Evolutionary conservation across 2,888 invertebrate species (phyloP), one percentile per base, ranked within the genome.

Genomic region (Calephelis perditalis): DNA sequence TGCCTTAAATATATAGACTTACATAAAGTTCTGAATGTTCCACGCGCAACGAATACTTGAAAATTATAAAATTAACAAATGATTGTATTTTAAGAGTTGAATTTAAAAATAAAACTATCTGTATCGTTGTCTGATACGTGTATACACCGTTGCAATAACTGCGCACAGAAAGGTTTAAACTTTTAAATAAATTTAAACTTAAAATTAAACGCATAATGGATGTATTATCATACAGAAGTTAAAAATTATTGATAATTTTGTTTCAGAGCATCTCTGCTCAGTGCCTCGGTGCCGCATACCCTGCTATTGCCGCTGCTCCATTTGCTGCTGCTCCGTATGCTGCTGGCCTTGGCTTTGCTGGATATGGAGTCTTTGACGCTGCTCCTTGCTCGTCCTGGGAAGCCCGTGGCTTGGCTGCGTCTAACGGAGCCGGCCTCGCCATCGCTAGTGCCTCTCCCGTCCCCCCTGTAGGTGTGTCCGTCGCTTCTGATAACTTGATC

Each of bases 401-500:
- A 26, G 40, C 57, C 70, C 8, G 59, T 8, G 40, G 40, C 40
- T 40, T 40, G 6, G 40, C 40, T 40, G 40, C 40, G 6, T 40
- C 40, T 6, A 40, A 40, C 40, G 40, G 40, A 40, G 40, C 40
- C 8, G 40, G 40, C 8, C 40, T 40, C 40, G 40, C 67, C 7
- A 68, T 75, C 5, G 69, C 73, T 56, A 76, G 76, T 60, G 45
- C 62, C 36, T 73, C 73, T 7, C 65, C 71, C 6, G 7, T 15
- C 6, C 58, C 68, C 8, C 71, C 67, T 40, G 64, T 36, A 12
- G 71, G 73, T 7, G 37, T 71, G 15, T 57, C 65, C 26, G 63
- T 71, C 0, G 37, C 67, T 5, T 73, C 75, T 57, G 73, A 73
- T 35, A 76, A 75, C 54, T 59, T 63, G 0, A 71, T 73, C 44